Percentiles rank a stretch among this genome's conserved stretches.
Conservation (phyloP, 2,888 invertebrate genomes). For the Rhagonycha lutea region DNA sequence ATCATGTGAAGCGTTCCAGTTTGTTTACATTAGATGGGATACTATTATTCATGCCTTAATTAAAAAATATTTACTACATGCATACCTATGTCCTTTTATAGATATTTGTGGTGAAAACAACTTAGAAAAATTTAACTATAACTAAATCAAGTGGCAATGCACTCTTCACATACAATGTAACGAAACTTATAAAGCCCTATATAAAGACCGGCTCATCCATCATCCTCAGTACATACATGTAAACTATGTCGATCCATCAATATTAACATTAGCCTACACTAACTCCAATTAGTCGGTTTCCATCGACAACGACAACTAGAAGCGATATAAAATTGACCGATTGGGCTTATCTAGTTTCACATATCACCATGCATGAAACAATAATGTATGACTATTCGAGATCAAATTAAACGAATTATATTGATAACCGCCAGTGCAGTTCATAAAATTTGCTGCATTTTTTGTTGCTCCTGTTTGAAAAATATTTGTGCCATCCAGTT, state of each 20-base stretch:
- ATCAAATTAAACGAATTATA: no score
- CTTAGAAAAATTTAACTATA: slow-evolving; percentile 30
- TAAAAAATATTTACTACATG: slow-evolving; percentile 39
- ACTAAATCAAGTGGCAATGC: slow-evolving; percentile 39
- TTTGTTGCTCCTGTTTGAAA: background rate
- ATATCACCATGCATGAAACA: background rate
- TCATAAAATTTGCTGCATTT: background rate
- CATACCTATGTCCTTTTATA: slow-evolving; percentile 43
- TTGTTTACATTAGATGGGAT: slow-evolving; percentile 31
- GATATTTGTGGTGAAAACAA: slow-evolving; percentile 36
- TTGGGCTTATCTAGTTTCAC: slow-evolving; percentile 1
- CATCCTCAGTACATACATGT: slow-evolving; percentile 36
- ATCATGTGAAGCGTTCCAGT: slow-evolving; percentile 25
- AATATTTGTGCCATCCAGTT: background rate
- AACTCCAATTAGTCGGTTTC: slow-evolving; percentile 41
- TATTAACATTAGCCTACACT: slow-evolving; percentile 48
- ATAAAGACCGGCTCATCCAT: slow-evolving; percentile 36
- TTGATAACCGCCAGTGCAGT: background rate
- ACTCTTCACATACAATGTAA: slow-evolving; percentile 31
- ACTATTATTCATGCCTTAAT: slow-evolving; percentile 41
- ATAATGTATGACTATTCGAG: background rate
- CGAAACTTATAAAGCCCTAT: slow-evolving; percentile 22
- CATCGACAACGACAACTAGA: slow-evolving; percentile 36
- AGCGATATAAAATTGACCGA: slow-evolving; percentile 10
- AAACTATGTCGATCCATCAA: slow-evolving; percentile 49